Percentiles rank a stretch among this genome's conserved stretches.
phyloP scores from a whole-genome alignment of 2,113 vertebrate species.

The Zingel zingel region DNA sequence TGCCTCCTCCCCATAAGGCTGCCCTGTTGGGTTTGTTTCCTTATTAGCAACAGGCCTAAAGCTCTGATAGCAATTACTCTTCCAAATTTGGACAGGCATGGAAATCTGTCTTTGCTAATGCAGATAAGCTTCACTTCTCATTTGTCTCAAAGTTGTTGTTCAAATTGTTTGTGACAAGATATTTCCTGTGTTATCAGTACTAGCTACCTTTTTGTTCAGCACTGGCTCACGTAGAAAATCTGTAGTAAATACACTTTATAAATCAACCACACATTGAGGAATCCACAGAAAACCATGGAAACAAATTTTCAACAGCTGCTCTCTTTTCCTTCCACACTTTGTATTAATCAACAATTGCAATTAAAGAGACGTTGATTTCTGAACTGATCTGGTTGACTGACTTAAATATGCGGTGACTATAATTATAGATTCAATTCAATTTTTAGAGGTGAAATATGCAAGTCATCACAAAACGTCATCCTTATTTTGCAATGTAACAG shows the following conservation, averaged over 20 bases:
- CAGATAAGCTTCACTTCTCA: neutral
- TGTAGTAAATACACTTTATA: neutral
- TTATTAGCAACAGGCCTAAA: constrained; percentile 11
- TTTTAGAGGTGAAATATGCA: constrained; percentile 20
- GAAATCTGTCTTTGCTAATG: neutral
- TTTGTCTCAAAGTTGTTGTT: neutral
- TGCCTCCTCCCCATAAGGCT: neutral
- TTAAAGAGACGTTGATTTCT: constrained; percentile 3
- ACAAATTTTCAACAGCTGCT: neutral
- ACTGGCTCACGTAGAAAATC: neutral
- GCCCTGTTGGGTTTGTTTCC: neutral
- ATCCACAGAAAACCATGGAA: neutral
- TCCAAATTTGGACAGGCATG: constrained; percentile 18
- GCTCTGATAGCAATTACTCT: constrained; percentile 3
- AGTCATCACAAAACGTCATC: constrained; percentile 9
- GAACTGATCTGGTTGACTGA: neutral
- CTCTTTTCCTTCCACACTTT: neutral
- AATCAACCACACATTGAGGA: neutral
- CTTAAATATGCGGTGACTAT: neutral
- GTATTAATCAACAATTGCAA: neutral
- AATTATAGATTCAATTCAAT: neutral
- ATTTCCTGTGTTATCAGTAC: neutral
- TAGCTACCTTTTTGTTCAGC: neutral
- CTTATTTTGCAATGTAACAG: neutral
- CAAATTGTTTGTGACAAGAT: neutral